Percentiles rank a stretch among this genome's conserved stretches.
These are phyloP conservation scores for Lathronympha strigana DNA, from an alignment of 2,888 invertebrate genomes.

Conservation along the genomic window DNA sequence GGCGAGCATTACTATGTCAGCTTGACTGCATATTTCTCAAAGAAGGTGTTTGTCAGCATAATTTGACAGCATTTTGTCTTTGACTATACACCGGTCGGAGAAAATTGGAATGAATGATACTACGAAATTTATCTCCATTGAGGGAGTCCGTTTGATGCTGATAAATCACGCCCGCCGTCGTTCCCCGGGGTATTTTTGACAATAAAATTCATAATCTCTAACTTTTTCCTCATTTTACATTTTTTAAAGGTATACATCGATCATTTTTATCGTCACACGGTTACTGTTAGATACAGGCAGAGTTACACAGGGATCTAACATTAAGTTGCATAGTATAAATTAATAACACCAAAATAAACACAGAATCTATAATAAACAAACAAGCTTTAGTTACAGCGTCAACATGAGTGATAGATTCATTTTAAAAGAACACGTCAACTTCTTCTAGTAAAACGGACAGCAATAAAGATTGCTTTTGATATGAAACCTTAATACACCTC, in stretches of 20 bases:
- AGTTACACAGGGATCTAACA: too few relatives aligned
- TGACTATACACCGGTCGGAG: slow-evolving; percentile 46
- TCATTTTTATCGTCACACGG: slow-evolving; percentile 16
- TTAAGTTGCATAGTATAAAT: too few relatives aligned
- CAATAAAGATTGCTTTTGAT: too few relatives aligned
- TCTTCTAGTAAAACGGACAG: too few relatives aligned
- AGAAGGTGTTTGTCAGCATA: slow-evolving; percentile 57
- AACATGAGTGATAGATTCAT: too few relatives aligned
- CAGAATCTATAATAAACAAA: too few relatives aligned
- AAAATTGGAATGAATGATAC: slow-evolving; percentile 62
- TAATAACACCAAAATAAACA: too few relatives aligned
- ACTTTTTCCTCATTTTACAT: slow-evolving; percentile 31
- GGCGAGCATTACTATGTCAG: too few relatives aligned
- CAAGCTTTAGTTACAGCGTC: too few relatives aligned
- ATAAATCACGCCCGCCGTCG: slow-evolving; percentile 59
- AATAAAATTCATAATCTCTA: slow-evolving; percentile 50
- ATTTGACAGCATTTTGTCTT: slow-evolving; percentile 50
- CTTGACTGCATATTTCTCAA: slow-evolving; percentile 47
- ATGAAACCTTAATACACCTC: too few relatives aligned
- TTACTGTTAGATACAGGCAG: too few relatives aligned
- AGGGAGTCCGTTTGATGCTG: slow-evolving; percentile 60
- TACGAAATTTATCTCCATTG: slow-evolving; percentile 66
- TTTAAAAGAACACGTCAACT: too few relatives aligned
- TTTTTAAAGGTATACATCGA: slow-evolving; percentile 17
- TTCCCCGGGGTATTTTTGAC: slow-evolving; percentile 49